Evolutionary conservation across 2,888 invertebrate species (phyloP), one percentile per base, ranked within the genome.

Genomic region (Aporophyla nigra): DNA sequence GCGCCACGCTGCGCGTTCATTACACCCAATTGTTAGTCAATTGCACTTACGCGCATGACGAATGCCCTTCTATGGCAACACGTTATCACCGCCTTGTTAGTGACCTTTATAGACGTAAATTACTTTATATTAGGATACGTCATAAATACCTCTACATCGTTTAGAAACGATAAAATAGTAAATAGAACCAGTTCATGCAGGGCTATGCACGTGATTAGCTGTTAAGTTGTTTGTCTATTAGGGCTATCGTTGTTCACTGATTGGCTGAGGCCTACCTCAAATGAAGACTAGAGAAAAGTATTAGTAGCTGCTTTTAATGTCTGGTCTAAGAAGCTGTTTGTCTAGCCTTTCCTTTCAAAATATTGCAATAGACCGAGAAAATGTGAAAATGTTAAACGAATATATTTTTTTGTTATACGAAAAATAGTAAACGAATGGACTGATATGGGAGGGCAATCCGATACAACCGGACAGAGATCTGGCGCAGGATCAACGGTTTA

Each of bases 21-120:
- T 90, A 87, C 33, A 82, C 87, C 89, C 69, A 88, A 74, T 86
- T 87, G 76, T 84, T 83, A 59, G 66, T 24, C 62, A 84, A 67
- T 77, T 71, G 73, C 82, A 84, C 70, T 74, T 59, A 65, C 21
- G 70, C 76, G 76, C 73, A 78, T 46, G 59, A 65, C 70, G 73
- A 67, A 76, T 74, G 75, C 81, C 86, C 79, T 78, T 73, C 24
- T 54, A 62, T 24, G 62, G 49, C 46, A 65, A 63, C 67, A 61
- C 61, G 54, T 76, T 77, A 82, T 84, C 73, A 73, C 43, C 24
- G 43, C 70, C 85, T 88, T 86, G 86, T 85, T 70, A 72, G 68
- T 80, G 84, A 84, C 83, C 88, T 88, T 85, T 63, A 69, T 65
- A n/a, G 51, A 67, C 21, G 65, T 71, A 73, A 51, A 70, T 65